Percentiles rank a stretch among this genome's conserved stretches.
Evolutionary conservation across 2,797 vertebrate genomes (phyloP).

Genomic region (Zalophus californianus): DNA sequence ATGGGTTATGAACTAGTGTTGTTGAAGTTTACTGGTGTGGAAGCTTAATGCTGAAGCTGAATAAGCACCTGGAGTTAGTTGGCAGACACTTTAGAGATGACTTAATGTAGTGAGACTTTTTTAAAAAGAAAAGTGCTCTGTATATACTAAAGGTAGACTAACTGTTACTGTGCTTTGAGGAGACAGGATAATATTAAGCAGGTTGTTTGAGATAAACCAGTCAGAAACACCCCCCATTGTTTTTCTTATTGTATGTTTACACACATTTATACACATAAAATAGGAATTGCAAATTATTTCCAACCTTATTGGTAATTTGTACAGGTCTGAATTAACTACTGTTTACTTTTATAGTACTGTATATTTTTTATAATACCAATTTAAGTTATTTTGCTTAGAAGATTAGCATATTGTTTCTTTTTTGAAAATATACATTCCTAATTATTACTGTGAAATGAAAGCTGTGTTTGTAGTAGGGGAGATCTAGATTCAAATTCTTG

Average conservation of each 20-base stretch:
- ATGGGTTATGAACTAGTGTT: neutral
- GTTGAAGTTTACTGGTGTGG: neutral
- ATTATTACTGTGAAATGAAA: conserved; percentile 39
- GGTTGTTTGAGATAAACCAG: neutral
- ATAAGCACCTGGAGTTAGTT: neutral
- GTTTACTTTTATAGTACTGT: conserved; percentile 31
- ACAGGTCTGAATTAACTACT: neutral
- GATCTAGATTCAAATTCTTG: neutral
- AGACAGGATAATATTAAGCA: neutral
- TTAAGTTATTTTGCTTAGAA: conserved; percentile 25
- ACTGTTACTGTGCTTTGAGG: neutral
- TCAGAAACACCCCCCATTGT: neutral
- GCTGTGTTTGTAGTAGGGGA: neutral
- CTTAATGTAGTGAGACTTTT: neutral
- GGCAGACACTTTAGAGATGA: neutral
- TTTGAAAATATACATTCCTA: neutral
- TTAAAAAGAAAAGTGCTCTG: neutral
- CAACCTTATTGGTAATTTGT: neutral
- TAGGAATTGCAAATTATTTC: neutral
- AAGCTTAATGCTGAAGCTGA: neutral
- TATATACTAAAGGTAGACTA: neutral
- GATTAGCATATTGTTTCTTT: neutral
- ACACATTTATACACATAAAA: neutral
- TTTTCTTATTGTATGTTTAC: neutral
- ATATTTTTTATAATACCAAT: neutral